These are phyloP conservation scores for Lochmaea crataegi DNA, from an alignment of 2,888 invertebrate genomes.

Conservation along the genomic window DNA sequence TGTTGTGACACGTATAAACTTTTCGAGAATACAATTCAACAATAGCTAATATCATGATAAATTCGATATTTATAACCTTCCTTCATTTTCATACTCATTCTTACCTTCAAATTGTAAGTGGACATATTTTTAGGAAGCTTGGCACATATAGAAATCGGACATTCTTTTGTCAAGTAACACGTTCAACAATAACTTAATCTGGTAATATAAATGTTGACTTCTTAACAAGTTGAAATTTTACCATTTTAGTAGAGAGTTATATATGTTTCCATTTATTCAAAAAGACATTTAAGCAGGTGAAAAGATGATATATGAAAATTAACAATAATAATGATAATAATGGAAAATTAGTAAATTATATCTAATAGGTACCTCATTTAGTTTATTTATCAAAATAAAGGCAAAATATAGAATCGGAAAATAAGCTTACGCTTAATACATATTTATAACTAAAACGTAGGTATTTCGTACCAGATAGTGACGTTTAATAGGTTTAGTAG, in stretches of 20 bases:
- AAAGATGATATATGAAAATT: background rate
- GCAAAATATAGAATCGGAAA: too few species aligned
- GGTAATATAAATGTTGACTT: conserved; percentile 48
- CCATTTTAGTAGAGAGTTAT: conserved; percentile 22
- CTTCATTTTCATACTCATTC: conserved; percentile 23
- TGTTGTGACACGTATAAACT: conserved; percentile 51
- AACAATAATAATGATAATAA: background rate
- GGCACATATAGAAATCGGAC: conserved; percentile 28
- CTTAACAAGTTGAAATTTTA: conserved; percentile 22
- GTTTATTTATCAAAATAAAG: too few species aligned
- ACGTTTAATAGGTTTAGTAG: too few species aligned
- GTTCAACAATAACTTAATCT: conserved; percentile 41
- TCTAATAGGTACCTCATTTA: too few species aligned
- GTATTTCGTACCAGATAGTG: too few species aligned
- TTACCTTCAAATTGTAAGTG: conserved; percentile 32
- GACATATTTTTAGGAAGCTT: conserved; percentile 34
- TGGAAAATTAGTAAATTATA: too few species aligned
- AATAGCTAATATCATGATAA: conserved; percentile 42
- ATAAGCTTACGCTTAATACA: too few species aligned
- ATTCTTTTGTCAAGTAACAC: conserved; percentile 17
- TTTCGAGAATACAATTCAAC: conserved; percentile 40
- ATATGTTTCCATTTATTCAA: background rate
- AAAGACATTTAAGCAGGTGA: conserved; percentile 10
- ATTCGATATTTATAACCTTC: conserved; percentile 40
- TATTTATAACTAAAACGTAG: too few species aligned